Percentiles rank a stretch among this genome's conserved stretches.
Evolutionary conservation across 2,113 vertebrate genomes (phyloP).

Genomic region (Gracilinanus agilis): DNA sequence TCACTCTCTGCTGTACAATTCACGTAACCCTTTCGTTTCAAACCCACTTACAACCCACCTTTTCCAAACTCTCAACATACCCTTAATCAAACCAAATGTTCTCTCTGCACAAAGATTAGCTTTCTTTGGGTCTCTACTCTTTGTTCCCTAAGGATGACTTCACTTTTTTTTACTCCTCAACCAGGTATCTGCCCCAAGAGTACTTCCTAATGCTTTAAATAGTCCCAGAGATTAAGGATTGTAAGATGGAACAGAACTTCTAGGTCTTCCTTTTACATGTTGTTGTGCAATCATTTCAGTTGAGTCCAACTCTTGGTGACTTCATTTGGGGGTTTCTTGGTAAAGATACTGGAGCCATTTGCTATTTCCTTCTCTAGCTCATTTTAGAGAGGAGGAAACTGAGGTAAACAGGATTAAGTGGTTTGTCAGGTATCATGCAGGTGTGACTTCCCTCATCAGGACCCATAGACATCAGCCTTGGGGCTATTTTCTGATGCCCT

Average conservation of each 20-base stretch:
- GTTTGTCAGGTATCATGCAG: background rate
- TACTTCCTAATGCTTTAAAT: background rate
- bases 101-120: background rate
- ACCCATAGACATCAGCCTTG: background rate
- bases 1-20: background rate
- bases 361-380: background rate
- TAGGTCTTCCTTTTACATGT: too few relatives aligned
- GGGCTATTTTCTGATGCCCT: background rate
- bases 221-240: too few relatives aligned
- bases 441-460: too few relatives aligned
- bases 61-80: background rate
- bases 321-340: background rate
- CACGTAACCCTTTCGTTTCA: background rate
- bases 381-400: background rate
- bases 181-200: background rate
- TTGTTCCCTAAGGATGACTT: background rate
- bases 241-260: too few relatives aligned
- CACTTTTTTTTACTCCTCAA: background rate
- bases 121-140: background rate
- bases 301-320: background rate
- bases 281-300: too few relatives aligned
- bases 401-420: background rate
- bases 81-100: background rate
- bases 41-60: background rate
- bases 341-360: background rate